Evolutionary conservation across 2,797 vertebrate species (phyloP), one percentile per base, ranked within the genome.

Genomic region (Melanotaenia parkinsoni): DNA sequence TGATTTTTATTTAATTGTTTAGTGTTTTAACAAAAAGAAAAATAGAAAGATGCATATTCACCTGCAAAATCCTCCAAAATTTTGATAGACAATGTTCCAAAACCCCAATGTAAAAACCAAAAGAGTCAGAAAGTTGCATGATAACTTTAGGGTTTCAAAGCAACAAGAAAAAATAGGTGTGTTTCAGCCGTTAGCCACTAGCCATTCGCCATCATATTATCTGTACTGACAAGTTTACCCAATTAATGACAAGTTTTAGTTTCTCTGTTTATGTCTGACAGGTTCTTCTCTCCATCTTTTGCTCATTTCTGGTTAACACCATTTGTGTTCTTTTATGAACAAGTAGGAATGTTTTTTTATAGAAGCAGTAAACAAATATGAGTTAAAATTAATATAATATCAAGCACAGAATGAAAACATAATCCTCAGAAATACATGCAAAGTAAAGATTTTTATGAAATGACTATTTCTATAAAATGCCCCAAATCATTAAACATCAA

Each of bases 221-320:
- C 60, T 62, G 43, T 18, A 28, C 38, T 5, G 26, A 28, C 26
- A n/a, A 53, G 54, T 74, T 68, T 58, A 64, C 38, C 54, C 43
- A 62, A 14, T 6, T 35, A 26, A 26, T 22, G 10, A 18, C 53
- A 57, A 58, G 57, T 62, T 68, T 71, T 33, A 8, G 32, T 33
- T 33, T 33, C 50, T 71, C 50, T 67, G 53, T 66, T 53, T 24
- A 11, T 43, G 30, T 40, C 60, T 74, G 70, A 81, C 47, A 59
- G 38, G n/a, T 10, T 35, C 9, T 24, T 67, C 9, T 60, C 12
- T 53, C 10, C 16, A n/a, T 28, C 18, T 73, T 47, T 38, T 54
- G 6, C 59, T 53, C 30, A 53, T 26, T 18, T 50, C 18, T 67
- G 20, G 58, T 67, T 35, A 63, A 45, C 33, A 50, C 57, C 6